Base-by-base conservation (phyloP, 2,888 invertebrate genomes). In the Tenthredo scrophulariae region DNA sequence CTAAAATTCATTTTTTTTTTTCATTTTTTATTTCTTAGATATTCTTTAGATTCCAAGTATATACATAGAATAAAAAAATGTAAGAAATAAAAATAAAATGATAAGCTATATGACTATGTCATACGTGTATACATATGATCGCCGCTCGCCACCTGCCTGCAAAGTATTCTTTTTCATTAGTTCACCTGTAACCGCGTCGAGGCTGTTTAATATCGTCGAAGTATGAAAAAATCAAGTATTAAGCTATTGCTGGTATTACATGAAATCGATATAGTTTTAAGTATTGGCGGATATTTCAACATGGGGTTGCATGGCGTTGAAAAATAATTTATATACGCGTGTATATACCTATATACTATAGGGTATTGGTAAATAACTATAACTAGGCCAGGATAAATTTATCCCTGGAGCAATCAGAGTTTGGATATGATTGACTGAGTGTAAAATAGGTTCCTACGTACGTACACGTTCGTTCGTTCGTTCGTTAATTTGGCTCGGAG, bases 341-440 rank as follows among this genome's bases (percentile, higher is more conserved):
- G 29, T 22, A 62, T 7, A 62, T 26, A n/a, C 29, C 5, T 13
- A 13, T 62, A 62, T 9, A 29, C 15, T 62, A 62, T 13, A 54
- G n/a, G 54, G 13, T 65, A 67, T 67, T 33, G 29, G 67, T 67
- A 33, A 67, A 67, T 67, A 67, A 15, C 67, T 67, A 67, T 37
- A 58, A 37, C 58, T 80, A 62, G 37, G 58, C 58, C 37, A 62
- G 62, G 62, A 62, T 80, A 80, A 80, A 80, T 80, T 80, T 80
- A 80, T 62, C 58, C 26, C 79, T 22, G 65, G 67, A 83, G 87
- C 86, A 87, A 88, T 88, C 87, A 87, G 85, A 85, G 37, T 88
- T 89, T 87, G 85, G 87, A 88, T 85, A 89, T 88, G 89, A 90
- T 90, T 88, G 88, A 88, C 87, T 88, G 88, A 87, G 85, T 89